These are phyloP conservation scores for Aspidiotus destructor DNA, from an alignment of 2,888 invertebrate genomes.

Conservation along the genomic window DNA sequence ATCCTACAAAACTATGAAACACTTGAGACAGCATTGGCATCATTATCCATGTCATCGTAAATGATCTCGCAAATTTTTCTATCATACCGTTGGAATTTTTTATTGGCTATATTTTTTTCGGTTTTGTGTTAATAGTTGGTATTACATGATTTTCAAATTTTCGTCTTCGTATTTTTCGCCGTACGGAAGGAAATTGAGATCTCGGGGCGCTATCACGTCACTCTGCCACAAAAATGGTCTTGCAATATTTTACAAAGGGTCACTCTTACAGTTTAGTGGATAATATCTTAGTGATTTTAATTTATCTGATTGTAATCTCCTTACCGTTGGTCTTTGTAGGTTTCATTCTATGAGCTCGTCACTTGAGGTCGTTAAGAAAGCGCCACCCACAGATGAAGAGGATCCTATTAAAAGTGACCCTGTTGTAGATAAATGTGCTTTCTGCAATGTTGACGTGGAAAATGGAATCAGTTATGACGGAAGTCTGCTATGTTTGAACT, in stretches of 20 bases:
- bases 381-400: background rate
- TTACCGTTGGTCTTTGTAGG: constrained; percentile 31
- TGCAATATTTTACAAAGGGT: no score
- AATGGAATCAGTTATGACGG: background rate
- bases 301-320: constrained; percentile 12
- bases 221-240: no score
- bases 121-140: no score
- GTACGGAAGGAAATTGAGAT: no score
- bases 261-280: no score
- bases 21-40: constrained; percentile 3
- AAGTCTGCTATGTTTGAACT: no score
- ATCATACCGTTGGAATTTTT: background rate
- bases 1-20: constrained; percentile 9
- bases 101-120: no score
- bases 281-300: background rate
- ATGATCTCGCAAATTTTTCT: background rate
- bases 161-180: no score
- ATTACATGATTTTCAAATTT: no score
- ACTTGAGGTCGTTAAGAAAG: no score
- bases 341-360: background rate
- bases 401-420: background rate
- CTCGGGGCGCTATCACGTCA: background rate
- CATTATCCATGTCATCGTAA: background rate
- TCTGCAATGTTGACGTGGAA: constrained; percentile 1
- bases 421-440: background rate